Conservation (phyloP, 2,888 invertebrate species). For the Cephus pulcher region DNA sequence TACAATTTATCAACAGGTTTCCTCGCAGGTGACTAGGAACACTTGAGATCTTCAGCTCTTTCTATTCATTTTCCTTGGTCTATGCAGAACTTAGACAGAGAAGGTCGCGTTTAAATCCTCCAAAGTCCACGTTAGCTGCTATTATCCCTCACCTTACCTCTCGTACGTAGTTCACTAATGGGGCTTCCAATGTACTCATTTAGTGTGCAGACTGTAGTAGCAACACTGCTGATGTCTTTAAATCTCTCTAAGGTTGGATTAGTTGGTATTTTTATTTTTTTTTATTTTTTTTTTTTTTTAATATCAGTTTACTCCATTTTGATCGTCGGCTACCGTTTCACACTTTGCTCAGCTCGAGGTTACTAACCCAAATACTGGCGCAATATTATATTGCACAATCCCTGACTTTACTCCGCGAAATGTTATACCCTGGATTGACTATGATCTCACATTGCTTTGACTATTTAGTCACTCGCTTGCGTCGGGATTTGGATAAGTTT, state of each 20-base stretch:
- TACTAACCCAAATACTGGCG: not conserved
- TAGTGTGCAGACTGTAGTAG: not conserved
- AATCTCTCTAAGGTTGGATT: not conserved
- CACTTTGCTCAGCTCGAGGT: not conserved
- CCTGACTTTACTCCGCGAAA: not conserved
- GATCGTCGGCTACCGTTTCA: not conserved
- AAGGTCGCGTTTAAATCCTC: not conserved
- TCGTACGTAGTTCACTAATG: not conserved
- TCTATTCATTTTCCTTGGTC: not conserved
- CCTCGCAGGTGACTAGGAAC: not conserved
- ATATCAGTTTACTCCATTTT: not conserved
- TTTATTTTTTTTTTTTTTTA: not conserved
- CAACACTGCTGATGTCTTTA: not conserved
- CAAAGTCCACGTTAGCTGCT: not conserved
- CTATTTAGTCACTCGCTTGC: not conserved
- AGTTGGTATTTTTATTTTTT: no score
- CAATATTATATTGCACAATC: not conserved
- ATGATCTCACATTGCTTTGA: not conserved
- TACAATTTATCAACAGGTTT: not conserved
- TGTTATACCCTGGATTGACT: not conserved
- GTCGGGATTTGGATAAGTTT: not conserved
- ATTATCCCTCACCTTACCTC: not conserved
- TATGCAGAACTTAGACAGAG: not conserved
- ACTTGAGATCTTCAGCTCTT: not conserved
- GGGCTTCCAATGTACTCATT: not conserved